Conservation (phyloP, 1,140 invertebrate species). For the Meloidogyne floridensis region DNA sequence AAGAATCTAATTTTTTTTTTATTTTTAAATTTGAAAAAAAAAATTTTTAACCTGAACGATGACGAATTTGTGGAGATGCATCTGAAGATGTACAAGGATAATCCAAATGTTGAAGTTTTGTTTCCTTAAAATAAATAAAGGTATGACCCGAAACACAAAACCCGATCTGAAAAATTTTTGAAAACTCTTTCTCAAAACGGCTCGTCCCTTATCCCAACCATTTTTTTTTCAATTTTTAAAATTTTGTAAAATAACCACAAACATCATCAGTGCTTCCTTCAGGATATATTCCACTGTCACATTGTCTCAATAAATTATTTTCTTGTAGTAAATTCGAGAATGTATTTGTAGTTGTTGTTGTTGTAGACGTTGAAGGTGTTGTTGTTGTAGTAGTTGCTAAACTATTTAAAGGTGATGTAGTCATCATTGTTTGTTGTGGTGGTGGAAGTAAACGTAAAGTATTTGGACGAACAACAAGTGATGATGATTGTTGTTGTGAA, state of each 20-base stretch:
- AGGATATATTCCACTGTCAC: neutral
- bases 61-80: neutral
- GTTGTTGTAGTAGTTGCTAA: neutral
- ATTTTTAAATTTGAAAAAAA: neutral
- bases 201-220: too few species aligned
- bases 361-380: neutral
- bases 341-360: too few species aligned
- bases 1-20: too few species aligned
- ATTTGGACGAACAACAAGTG: neutral
- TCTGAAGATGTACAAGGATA: neutral
- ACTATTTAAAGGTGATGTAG: neutral
- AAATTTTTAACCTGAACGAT: neutral
- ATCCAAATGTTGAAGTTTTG: neutral
- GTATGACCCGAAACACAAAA: too few species aligned
- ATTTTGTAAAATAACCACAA: neutral
- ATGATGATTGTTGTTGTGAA: too few species aligned
- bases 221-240: too few species aligned
- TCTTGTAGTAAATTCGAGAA: neutral
- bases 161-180: too few species aligned
- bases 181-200: too few species aligned
- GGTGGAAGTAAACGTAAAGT: neutral
- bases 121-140: too few species aligned
- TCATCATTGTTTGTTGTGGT: neutral
- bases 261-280: constrained; percentile 5
- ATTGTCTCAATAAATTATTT: neutral